Percentiles rank a stretch among this genome's conserved stretches.
Evolutionary conservation across 2,113 vertebrate genomes (phyloP).

Genomic region (Caretta caretta): DNA sequence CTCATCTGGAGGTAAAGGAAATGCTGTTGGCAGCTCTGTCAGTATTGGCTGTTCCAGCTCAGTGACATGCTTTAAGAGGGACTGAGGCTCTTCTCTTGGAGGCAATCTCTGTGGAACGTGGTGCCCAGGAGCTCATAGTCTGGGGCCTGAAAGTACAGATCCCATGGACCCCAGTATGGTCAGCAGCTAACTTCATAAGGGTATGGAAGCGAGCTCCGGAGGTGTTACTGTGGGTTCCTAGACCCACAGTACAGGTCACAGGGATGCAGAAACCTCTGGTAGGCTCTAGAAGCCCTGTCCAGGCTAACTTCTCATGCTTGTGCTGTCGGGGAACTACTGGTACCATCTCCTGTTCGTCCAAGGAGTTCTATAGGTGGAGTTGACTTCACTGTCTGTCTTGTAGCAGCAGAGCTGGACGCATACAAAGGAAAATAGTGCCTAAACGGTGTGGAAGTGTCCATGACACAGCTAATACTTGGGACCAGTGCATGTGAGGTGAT

Average conservation of each 20-base stretch:
- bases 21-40: not conserved
- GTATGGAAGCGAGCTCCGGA: not conserved
- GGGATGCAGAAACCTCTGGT: not conserved
- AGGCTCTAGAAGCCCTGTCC: not conserved
- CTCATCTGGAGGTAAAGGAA: not conserved
- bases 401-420: not conserved
- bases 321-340: not conserved
- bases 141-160: not conserved
- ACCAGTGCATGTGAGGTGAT: not conserved
- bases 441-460: not conserved
- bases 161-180: not conserved
- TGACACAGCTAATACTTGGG: not conserved
- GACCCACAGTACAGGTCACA: not conserved
- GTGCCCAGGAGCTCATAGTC: not conserved
- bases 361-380: not conserved
- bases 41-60: not conserved
- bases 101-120: not conserved
- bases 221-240: not conserved
- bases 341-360: not conserved
- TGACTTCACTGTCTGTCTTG: not conserved
- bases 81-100: not conserved
- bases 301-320: not conserved
- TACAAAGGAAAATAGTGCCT: not conserved
- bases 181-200: not conserved
- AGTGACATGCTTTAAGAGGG: not conserved